These are phyloP conservation scores for Cerceris ruficornis DNA, from an alignment of 2,888 invertebrate genomes.

Conservation along the genomic window DNA sequence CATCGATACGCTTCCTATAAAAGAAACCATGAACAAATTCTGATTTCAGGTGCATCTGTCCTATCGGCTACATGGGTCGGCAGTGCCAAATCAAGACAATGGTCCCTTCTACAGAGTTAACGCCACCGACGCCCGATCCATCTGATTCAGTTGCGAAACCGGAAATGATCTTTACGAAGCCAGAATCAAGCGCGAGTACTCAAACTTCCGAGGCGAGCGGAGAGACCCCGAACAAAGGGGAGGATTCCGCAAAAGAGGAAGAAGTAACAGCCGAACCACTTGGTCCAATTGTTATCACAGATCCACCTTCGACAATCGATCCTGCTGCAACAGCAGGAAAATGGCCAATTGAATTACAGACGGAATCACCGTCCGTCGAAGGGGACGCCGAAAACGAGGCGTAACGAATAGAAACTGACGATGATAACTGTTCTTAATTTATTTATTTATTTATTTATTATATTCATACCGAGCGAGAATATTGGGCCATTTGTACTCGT, in stretches of 20 bases:
- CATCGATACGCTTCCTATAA: not conserved
- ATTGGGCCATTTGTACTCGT: too few relatives aligned
- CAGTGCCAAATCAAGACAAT: conserved; percentile 86
- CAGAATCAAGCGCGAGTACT: conserved; percentile 4
- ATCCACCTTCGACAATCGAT: conserved; percentile 70
- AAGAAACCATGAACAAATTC: not conserved
- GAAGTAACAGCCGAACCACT: conserved; percentile 72
- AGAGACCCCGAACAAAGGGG: conserved; percentile 16
- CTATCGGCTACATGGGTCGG: conserved; percentile 89
- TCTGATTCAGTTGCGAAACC: conserved; percentile 26
- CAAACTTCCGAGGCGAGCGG: conserved; percentile 32
- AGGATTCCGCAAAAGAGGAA: conserved; percentile 33
- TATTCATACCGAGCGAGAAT: not conserved
- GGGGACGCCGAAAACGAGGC: conserved; percentile 79
- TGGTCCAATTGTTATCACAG: conserved; percentile 76
- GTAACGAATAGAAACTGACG: conserved; percentile 1
- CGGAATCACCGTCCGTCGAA: conserved; percentile 71
- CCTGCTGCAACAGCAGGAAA: conserved; percentile 78
- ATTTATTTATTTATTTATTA: conserved; percentile 37
- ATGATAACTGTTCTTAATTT: conserved; percentile 2
- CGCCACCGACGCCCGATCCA: conserved; percentile 71
- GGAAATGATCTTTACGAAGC: conserved; percentile 10
- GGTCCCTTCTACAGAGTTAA: conserved; percentile 75
- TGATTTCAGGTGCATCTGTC: conserved; percentile 86
- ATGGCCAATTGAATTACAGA: conserved; percentile 78